These are phyloP conservation scores for Ambastaia sidthimunki DNA, from an alignment of 2,797 vertebrate genomes.

Conservation along the genomic window DNA sequence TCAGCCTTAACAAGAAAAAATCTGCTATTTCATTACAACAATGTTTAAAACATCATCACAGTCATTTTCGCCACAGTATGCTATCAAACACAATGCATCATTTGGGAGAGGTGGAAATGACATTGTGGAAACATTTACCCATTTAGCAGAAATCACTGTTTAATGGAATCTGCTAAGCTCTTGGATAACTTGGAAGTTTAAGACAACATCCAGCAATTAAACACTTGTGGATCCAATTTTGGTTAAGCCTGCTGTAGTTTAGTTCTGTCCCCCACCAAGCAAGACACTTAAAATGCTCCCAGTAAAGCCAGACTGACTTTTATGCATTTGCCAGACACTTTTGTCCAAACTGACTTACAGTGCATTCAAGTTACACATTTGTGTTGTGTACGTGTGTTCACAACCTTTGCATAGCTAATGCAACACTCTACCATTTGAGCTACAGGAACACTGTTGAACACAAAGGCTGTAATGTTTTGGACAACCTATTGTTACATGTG, in stretches of 20 bases:
- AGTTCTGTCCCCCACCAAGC: conserved; percentile 20
- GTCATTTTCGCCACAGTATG: neutral
- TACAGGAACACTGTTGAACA: no score
- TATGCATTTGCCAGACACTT: no score
- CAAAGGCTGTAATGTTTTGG: neutral
- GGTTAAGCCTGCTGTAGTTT: conserved; percentile 17
- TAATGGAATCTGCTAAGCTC: neutral
- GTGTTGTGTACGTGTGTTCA: no score
- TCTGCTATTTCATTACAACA: neutral
- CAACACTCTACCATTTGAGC: no score
- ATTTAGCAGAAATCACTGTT: neutral
- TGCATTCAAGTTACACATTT: no score
- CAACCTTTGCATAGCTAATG: no score
- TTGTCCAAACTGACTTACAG: neutral
- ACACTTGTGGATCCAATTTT: neutral
- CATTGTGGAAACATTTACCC: neutral
- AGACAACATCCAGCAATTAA: conserved; percentile 17
- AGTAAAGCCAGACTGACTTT: conserved; percentile 4
- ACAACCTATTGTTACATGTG: neutral
- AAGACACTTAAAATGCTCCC: conserved; percentile 24
- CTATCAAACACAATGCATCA: neutral
- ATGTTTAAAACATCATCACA: neutral
- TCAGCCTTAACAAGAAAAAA: neutral
- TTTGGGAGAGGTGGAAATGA: neutral
- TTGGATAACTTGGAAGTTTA: conserved; percentile 14